A percentile compares a stretch with the other conserved stretches of the same genome.
Evolutionary conservation across 2,888 invertebrate genomes (phyloP).

Genomic region (Cotesia congregata): DNA sequence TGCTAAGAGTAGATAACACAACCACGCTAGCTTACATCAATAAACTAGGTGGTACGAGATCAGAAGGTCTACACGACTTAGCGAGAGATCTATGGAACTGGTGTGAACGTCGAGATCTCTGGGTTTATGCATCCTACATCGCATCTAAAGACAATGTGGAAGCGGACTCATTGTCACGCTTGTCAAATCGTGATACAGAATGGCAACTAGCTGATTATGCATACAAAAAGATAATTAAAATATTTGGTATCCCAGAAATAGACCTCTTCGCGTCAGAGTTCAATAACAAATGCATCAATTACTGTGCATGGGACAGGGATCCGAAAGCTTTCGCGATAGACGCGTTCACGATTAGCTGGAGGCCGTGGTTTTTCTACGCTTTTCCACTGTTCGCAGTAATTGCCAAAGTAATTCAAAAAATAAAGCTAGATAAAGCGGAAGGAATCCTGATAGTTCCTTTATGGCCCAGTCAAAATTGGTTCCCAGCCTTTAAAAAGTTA

Average conservation of each 20-base stretch:
- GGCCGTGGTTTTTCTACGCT: slow-evolving; percentile 44
- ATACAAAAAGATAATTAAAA: slow-evolving; percentile 30
- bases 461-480: slow-evolving; percentile 41
- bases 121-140: slow-evolving; percentile 48
- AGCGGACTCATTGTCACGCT: slow-evolving; percentile 51
- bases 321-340: slow-evolving; percentile 41
- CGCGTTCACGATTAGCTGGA: slow-evolving; percentile 45
- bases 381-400: slow-evolving; percentile 50
- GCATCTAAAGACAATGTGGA: slow-evolving; percentile 39
- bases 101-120: slow-evolving; percentile 44
- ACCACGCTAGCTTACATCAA: slow-evolving; percentile 48
- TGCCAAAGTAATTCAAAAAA: slow-evolving; percentile 44
- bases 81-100: slow-evolving; percentile 45
- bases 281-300: slow-evolving; percentile 43
- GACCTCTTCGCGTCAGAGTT: slow-evolving; percentile 45
- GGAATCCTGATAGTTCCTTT: slow-evolving; percentile 38
- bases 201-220: slow-evolving; percentile 44
- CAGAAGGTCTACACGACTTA: slow-evolving; percentile 35
- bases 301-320: slow-evolving; percentile 46
- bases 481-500: slow-evolving; percentile 21
- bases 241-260: slow-evolving; percentile 39
- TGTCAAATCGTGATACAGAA: slow-evolving; percentile 43
- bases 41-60: slow-evolving; percentile 47
- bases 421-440: slow-evolving; percentile 27
- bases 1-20: slow-evolving; percentile 44